A percentile compares a stretch with the other conserved stretches of the same genome.
Evolutionary conservation across 2,888 invertebrate species (phyloP).

Genomic region (Caenorhabditis sp.): DNA sequence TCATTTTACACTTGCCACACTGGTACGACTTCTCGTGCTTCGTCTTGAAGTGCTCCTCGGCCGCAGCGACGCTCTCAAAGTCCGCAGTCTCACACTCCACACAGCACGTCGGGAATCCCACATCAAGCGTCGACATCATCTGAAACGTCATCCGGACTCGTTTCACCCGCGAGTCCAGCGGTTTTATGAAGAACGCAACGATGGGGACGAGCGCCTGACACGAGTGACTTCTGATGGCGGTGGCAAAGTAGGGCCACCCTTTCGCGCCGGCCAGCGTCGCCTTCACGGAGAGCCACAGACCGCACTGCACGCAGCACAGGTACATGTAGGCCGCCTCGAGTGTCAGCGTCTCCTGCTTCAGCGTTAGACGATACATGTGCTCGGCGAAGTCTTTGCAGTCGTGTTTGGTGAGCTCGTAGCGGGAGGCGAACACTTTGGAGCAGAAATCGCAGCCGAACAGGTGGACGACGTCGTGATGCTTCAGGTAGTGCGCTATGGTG

Average conservation of each 20-base stretch:
- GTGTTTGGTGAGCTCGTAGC: constrained; percentile 37
- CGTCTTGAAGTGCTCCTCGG: constrained; percentile 40
- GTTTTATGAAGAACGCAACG: constrained; percentile 40
- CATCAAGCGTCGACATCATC: not conserved
- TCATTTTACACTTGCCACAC: constrained; percentile 23
- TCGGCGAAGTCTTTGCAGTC: constrained; percentile 27
- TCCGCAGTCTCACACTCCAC: constrained; percentile 30
- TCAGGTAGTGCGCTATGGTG: constrained; percentile 28
- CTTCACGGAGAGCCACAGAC: constrained; percentile 60
- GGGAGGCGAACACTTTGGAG: constrained; percentile 8
- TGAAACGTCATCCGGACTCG: constrained; percentile 10
- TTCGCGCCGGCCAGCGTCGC: not conserved
- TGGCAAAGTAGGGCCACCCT: constrained; percentile 51
- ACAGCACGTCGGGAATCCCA: constrained; percentile 30
- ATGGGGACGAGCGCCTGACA: constrained; percentile 30
- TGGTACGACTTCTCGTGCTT: not conserved
- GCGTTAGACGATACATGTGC: not conserved
- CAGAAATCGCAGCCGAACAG: constrained; percentile 56
- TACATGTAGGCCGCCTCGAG: constrained; percentile 47
- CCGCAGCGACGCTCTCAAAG: constrained; percentile 4
- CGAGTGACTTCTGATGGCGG: constrained; percentile 18
- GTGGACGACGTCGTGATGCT: constrained; percentile 43
- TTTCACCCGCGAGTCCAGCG: constrained; percentile 1
- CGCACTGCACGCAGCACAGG: constrained; percentile 66
- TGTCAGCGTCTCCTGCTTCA: constrained; percentile 1